Conservation (phyloP, 2,797 vertebrate genomes). For the Mus spretus region DNA sequence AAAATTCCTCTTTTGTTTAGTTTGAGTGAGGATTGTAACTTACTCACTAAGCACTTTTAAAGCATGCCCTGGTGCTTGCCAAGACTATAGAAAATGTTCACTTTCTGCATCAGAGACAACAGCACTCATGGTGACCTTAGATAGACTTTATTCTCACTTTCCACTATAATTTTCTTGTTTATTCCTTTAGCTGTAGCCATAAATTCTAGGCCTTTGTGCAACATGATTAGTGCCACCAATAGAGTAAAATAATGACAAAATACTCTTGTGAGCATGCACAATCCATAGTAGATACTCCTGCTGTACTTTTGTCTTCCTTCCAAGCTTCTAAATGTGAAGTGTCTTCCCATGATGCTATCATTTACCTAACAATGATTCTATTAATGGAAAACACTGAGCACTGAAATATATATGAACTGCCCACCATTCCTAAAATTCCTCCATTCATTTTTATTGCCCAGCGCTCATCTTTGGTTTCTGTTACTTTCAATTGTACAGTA, state of each 20-base stretch:
- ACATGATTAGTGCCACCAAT: neutral
- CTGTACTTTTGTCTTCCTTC: neutral
- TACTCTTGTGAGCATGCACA: neutral
- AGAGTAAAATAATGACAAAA: neutral
- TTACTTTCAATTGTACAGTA: neutral
- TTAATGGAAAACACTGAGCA: neutral
- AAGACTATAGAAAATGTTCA: neutral
- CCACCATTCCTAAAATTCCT: neutral
- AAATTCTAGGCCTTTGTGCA: neutral
- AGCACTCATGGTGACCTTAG: neutral
- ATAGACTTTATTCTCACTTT: neutral
- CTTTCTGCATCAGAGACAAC: neutral
- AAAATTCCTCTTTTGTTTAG: neutral
- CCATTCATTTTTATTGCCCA: neutral
- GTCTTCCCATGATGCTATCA: neutral
- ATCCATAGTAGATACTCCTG: neutral
- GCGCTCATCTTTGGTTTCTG: constrained; percentile 30
- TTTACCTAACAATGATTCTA: neutral
- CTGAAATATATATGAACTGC: neutral
- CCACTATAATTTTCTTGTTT: neutral
- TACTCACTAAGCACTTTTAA: neutral
- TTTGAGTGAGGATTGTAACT: neutral
- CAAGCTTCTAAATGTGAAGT: neutral
- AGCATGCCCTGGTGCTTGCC: rapidly evolving
- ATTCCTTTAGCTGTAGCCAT: neutral